Evolutionary conservation across 2,888 invertebrate species (phyloP).

Genomic region (Suillia variegata): DNA sequence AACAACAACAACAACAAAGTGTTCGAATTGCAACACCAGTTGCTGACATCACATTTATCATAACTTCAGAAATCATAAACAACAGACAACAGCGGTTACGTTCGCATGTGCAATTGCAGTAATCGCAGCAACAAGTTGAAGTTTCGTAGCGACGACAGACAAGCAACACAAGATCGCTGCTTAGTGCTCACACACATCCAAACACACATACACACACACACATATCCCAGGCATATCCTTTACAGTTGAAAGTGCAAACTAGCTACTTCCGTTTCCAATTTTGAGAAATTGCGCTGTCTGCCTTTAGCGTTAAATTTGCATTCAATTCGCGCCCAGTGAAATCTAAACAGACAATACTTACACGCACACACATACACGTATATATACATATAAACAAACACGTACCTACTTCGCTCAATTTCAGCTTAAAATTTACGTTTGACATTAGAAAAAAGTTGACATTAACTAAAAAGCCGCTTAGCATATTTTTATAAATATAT

Average conservation of each 20-base stretch:
- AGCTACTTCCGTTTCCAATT: not conserved
- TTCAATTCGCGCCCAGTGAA: not conserved
- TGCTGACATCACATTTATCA: no score
- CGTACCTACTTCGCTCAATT: not conserved
- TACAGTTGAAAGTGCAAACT: not conserved
- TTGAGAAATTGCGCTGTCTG: not conserved
- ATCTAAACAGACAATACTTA: not conserved
- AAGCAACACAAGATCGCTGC: no score
- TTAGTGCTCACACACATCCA: no score
- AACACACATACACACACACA: no score
- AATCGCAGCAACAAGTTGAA: not conserved
- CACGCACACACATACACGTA: no score
- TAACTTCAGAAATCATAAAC: no score
- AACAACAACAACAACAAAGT: no score
- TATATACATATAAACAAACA: no score
- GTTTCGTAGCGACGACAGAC: no score
- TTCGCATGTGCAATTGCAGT: not conserved
- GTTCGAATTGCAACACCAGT: no score
- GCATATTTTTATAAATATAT: not conserved
- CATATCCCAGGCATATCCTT: slow-evolving; percentile 14
- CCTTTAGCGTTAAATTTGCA: not conserved
- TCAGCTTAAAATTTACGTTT: not conserved
- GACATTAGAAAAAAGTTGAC: no score
- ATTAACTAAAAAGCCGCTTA: no score
- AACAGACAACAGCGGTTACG: not conserved